Conservation (phyloP, 2,113 vertebrate species). For the Oenanthe melanoleuca region DNA sequence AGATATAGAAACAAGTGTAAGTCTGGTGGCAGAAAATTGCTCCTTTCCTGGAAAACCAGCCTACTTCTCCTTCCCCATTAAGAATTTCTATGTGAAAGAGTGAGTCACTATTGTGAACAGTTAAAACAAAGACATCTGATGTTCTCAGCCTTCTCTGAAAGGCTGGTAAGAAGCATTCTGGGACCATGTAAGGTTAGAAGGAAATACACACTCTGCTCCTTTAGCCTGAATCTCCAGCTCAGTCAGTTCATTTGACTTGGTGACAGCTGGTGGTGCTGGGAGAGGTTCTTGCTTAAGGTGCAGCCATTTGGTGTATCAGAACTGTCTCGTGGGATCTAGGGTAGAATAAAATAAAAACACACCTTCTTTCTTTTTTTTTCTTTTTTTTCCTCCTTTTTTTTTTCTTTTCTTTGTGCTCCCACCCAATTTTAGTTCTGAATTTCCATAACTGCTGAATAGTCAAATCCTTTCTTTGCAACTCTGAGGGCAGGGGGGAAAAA, state of each 20-base stretch:
- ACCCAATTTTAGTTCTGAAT: slow-evolving; percentile 6
- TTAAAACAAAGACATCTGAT: background rate
- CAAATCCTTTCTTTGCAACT: slow-evolving; percentile 28
- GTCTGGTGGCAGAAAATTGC: background rate
- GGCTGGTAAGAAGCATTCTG: background rate
- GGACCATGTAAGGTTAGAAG: background rate
- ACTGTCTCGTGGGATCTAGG: background rate
- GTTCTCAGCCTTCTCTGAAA: background rate
- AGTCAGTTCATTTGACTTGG: slow-evolving; percentile 8
- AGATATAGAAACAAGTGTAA: background rate
- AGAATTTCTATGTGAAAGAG: background rate
- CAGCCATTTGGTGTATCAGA: background rate
- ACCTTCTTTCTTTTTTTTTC: background rate
- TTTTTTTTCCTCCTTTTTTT: background rate
- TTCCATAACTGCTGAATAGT: slow-evolving; percentile 37
- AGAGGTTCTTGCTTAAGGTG: slow-evolving; percentile 18
- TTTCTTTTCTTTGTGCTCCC: background rate
- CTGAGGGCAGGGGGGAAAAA: background rate
- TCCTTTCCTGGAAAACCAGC: background rate
- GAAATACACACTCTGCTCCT: background rate
- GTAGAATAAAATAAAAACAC: slow-evolving; percentile 18
- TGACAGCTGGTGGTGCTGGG: background rate
- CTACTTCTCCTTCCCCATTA: background rate
- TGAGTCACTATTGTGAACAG: background rate
- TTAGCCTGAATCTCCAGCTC: slow-evolving; percentile 40